phyloP scores from a whole-genome alignment of 2,888 invertebrate species.

The Trypoxylon attenuatum region DNA sequence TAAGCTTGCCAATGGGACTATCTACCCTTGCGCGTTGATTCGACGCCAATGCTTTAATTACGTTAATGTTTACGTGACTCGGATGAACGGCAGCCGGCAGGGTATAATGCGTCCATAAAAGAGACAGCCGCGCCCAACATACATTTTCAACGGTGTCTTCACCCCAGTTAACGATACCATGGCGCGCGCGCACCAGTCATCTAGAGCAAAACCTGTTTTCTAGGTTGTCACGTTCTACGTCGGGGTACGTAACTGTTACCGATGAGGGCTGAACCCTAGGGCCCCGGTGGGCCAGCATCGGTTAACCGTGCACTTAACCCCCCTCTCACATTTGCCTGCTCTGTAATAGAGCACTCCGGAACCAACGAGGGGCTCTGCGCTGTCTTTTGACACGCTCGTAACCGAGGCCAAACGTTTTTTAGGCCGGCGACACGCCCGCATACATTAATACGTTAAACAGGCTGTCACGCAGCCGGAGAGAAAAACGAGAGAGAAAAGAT shows the following conservation, averaged over 20 bases:
- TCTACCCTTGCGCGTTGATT: too few relatives aligned
- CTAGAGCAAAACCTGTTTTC: constrained; percentile 12
- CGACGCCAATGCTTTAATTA: background rate
- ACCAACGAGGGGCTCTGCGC: constrained; percentile 6
- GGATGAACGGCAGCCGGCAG: background rate
- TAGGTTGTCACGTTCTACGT: too few relatives aligned
- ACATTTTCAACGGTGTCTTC: constrained; percentile 17
- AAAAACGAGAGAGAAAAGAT: background rate
- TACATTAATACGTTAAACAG: constrained; percentile 18
- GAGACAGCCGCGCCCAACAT: background rate
- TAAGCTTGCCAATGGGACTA: too few relatives aligned
- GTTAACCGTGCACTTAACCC: constrained; percentile 42
- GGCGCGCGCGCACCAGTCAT: constrained; percentile 3
- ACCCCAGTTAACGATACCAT: background rate
- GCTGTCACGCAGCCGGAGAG: background rate
- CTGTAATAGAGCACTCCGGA: constrained; percentile 27
- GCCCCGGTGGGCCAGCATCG: constrained; percentile 19
- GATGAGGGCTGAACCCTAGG: constrained; percentile 12
- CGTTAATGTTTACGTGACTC: constrained; percentile 4
- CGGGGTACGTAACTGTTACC: background rate
- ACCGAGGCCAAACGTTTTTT: constrained; percentile 15
- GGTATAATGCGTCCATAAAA: constrained; percentile 15
- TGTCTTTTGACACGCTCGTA: constrained; percentile 8
- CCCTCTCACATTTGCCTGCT: constrained; percentile 5
- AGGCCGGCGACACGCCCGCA: constrained; percentile 33